Evolutionary conservation across 2,113 vertebrate species (phyloP), one percentile per base, ranked within the genome.

Genomic region (Speoplatyrhinus poulsoni): DNA sequence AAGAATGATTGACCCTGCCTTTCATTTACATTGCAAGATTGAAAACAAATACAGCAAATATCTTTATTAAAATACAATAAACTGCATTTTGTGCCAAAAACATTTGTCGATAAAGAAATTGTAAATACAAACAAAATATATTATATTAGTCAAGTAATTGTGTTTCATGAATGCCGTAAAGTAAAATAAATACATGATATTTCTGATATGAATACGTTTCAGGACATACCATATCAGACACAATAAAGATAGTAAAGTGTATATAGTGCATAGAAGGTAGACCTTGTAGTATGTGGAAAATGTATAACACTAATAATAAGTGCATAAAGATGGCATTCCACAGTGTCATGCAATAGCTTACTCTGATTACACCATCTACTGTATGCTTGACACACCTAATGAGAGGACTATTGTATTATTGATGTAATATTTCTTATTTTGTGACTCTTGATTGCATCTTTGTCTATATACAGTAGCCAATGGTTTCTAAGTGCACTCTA

Each of bases 31-130:
- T 32, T 0, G 58, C 41, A 26, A 47, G 48, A 67, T 8, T 53
- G 26, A 41, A 54, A n/a, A 46, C 13, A 12, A 62, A 53, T 0
- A 8, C 3, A 83, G 81, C 26, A 26, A 26, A 65, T 92, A 91
- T 91, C 97, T 97, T 97, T 96, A 96, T 97, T 93, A 92, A 90
- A 94, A 92, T 95, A 93, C 92, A 94, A 87, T 94, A 93, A 93
- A 95, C 92, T 94, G 93, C 95, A 95, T 93, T 94, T 85, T 95
- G 94, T 95, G 95, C 69, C 63, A 95, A 92, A 93, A 92, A 89
- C 83, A 89, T 76, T 85, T 91, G 82, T 83, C 89, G 93, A 94
- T 92, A 85, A 93, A 87, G 64, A 46, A 17, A 81, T 48, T 52
- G 48, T 65, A 64, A 77, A 84, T 85, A 93, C 89, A 92, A 81